phyloP scores from a whole-genome alignment of 2,888 invertebrate species.

The Phengaris alcon region DNA sequence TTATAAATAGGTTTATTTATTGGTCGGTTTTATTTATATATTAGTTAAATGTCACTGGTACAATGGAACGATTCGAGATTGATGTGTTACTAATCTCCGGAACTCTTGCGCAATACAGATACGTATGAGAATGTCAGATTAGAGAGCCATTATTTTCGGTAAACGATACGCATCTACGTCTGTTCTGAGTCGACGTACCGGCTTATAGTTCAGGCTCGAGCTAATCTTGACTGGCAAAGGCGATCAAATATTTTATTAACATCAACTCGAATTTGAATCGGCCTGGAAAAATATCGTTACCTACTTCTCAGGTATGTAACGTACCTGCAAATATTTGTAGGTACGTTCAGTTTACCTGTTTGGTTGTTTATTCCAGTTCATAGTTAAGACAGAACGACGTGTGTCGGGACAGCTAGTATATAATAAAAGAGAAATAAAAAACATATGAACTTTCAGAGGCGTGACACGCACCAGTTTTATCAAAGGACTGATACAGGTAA shows the following conservation, averaged over 20 bases:
- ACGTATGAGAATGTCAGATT: constrained; percentile 68
- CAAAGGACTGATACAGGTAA: no score
- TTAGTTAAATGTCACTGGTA: constrained; percentile 76
- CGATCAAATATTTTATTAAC: constrained; percentile 34
- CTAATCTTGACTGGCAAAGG: constrained; percentile 64
- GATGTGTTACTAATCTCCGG: constrained; percentile 73
- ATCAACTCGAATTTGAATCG: constrained; percentile 11
- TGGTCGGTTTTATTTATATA: constrained; percentile 66
- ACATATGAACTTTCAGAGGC: neutral
- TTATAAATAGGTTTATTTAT: constrained; percentile 56
- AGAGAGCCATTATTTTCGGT: constrained; percentile 69
- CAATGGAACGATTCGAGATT: constrained; percentile 75
- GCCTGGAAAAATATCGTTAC: neutral
- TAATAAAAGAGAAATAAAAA: no score
- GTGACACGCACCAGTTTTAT: no score
- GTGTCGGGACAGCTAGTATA: no score
- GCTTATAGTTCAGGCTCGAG: constrained; percentile 65
- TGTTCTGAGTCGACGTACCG: constrained; percentile 62
- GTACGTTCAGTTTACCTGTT: no score
- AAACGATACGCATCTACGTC: constrained; percentile 72
- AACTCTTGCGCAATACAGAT: constrained; percentile 60
- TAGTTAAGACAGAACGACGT: no score
- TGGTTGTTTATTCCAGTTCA: no score
- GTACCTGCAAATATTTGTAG: no score
- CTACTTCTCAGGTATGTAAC: neutral